A percentile compares a stretch with the other conserved stretches of the same genome.
These are phyloP conservation scores for Drosophila birchii DNA, from an alignment of 2,888 invertebrate genomes.

Conservation along the genomic window DNA sequence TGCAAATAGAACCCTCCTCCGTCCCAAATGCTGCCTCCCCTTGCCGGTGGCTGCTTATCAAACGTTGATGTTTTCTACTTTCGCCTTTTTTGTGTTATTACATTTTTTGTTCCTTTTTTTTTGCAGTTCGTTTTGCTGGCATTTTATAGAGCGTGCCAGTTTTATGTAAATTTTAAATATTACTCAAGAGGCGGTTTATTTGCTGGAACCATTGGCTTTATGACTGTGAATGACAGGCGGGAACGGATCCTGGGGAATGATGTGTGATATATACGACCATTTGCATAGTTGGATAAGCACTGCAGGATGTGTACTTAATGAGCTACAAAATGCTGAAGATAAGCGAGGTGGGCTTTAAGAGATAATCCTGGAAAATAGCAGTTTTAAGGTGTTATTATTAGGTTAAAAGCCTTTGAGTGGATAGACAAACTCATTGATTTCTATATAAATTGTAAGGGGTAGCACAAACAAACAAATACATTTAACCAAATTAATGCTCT, in stretches of 20 bases:
- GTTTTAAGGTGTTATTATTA: neutral
- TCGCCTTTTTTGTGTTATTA: conserved; percentile 22
- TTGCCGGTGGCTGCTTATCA: conserved; percentile 34
- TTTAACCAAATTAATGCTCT: neutral
- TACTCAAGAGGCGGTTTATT: conserved; percentile 38
- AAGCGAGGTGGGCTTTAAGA: conserved; percentile 3
- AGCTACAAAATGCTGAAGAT: conserved; percentile 28
- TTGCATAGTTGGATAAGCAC: conserved; percentile 46
- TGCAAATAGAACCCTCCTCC: conserved; percentile 40
- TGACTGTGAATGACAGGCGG: conserved; percentile 19
- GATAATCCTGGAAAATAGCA: neutral
- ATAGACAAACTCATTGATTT: neutral
- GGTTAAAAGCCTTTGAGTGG: neutral
- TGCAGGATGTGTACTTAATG: conserved; percentile 25
- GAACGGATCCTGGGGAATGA: conserved; percentile 14
- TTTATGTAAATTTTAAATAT: conserved; percentile 71
- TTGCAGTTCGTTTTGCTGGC: conserved; percentile 28
- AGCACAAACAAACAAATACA: accelerated
- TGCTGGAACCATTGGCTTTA: conserved; percentile 34
- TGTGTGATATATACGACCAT: conserved; percentile 36
- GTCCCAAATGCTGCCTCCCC: neutral
- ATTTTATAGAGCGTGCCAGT: conserved; percentile 73
- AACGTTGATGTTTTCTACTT: conserved; percentile 32
- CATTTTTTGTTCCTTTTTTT: conserved; percentile 6
- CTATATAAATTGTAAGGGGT: neutral